Evolutionary conservation across 53 echinoderm and acorn worm genomes (phyloP).

Genomic region (Patiria pectinifera): DNA sequence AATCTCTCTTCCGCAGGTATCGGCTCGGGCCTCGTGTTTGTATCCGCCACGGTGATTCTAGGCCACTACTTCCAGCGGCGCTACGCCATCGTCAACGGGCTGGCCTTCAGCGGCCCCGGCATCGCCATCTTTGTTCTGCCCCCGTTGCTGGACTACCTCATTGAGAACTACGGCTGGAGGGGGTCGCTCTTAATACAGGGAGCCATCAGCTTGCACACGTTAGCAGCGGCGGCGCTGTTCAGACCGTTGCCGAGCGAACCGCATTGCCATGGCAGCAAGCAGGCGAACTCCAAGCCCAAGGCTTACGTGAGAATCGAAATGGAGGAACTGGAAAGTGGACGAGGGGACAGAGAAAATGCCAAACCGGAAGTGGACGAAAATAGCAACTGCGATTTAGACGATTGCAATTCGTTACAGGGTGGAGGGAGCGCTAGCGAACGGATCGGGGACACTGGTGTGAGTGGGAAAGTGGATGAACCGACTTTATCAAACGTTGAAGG

Average conservation of each 20-base stretch:
- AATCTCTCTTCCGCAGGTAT: slow-evolving; percentile 41
- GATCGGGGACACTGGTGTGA: background rate
- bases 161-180: slow-evolving; percentile 60
- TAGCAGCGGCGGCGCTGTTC: slow-evolving; percentile 55
- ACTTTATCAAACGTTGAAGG: background rate
- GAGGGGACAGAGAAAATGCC: background rate
- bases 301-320: slow-evolving; percentile 21
- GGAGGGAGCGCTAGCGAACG: background rate
- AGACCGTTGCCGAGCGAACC: slow-evolving; percentile 34
- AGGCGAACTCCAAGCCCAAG: background rate
- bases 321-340: slow-evolving; percentile 11
- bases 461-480: background rate
- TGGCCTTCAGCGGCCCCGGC: slow-evolving; percentile 62
- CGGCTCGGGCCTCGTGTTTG: slow-evolving; percentile 60
- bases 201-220: slow-evolving; percentile 41
- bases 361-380: background rate
- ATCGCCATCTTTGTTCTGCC: slow-evolving; percentile 58
- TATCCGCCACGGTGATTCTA: slow-evolving; percentile 57
- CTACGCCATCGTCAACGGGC: slow-evolving; percentile 63
- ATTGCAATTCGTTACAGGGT: background rate
- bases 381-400: background rate
- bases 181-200: slow-evolving; percentile 58
- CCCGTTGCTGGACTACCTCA: slow-evolving; percentile 51
- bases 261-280: background rate
- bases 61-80: slow-evolving; percentile 55